Evolutionary conservation across 2,113 vertebrate genomes (phyloP).

Genomic region (Hucho hucho): DNA sequence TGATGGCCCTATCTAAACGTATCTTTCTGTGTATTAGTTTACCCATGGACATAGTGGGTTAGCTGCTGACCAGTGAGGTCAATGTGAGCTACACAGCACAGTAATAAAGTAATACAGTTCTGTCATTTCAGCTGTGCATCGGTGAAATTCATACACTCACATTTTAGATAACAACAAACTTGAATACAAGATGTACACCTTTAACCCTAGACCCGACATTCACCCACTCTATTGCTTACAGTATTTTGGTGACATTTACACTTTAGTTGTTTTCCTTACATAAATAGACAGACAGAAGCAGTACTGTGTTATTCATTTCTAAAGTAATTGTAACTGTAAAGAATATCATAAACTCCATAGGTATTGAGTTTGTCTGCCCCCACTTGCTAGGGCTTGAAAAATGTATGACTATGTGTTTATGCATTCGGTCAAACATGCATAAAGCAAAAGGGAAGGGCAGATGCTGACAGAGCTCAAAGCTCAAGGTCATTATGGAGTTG

Average conservation of each 20-base stretch:
- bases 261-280: too few species aligned
- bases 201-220: too few species aligned
- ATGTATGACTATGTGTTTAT: conserved; percentile 16
- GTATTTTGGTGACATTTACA: too few species aligned
- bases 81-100: too few species aligned
- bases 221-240: too few species aligned
- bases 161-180: too few species aligned
- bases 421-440: conserved; percentile 40
- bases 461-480: conserved; percentile 49
- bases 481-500: conserved; percentile 50
- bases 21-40: background rate
- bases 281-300: background rate
- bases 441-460: conserved; percentile 26
- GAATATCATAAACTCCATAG: background rate
- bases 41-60: too few species aligned
- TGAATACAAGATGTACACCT: too few species aligned
- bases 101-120: too few species aligned
- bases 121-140: too few species aligned
- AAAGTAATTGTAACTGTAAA: background rate
- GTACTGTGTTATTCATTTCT: background rate
- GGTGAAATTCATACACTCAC: too few species aligned
- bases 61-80: too few species aligned
- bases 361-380: background rate
- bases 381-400: conserved; percentile 8
- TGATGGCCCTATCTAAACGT: background rate